phyloP scores from a whole-genome alignment of 2,797 vertebrate genomes.

The Sebastes vulpes region DNA sequence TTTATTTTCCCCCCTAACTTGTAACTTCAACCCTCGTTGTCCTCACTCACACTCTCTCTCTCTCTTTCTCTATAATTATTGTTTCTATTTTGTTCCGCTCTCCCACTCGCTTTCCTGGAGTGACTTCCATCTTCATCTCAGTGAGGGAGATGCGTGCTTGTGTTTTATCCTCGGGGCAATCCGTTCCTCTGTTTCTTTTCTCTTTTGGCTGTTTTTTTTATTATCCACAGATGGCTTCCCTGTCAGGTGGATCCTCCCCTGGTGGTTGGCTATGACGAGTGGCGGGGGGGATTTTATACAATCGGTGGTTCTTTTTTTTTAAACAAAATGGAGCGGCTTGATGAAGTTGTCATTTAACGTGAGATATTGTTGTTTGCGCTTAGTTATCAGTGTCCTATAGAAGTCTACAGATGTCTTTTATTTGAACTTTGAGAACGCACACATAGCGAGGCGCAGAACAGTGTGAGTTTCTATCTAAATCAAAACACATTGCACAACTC shows the following conservation, averaged over 20 bases:
- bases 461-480: neutral
- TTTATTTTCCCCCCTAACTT: conserved; percentile 10
- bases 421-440: no score
- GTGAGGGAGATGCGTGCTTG: conserved; percentile 39
- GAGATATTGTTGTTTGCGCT: neutral
- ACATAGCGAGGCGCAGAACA: neutral
- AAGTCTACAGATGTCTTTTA: neutral
- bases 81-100: conserved; percentile 40
- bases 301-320: neutral
- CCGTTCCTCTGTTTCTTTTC: conserved; percentile 61
- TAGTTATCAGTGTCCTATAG: neutral
- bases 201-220: conserved; percentile 54
- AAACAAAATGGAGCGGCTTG: neutral
- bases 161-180: conserved; percentile 58
- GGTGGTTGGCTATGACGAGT: conserved; percentile 11
- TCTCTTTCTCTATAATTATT: conserved; percentile 20
- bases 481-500: neutral
- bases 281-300: neutral
- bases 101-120: conserved; percentile 48
- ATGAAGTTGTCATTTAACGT: neutral
- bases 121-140: conserved; percentile 65
- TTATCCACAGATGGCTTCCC: conserved; percentile 51
- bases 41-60: neutral
- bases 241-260: conserved; percentile 34
- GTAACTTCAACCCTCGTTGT: neutral